Percentiles rank a stretch among this genome's conserved stretches.
These are phyloP conservation scores for Stenurella melanura DNA, from an alignment of 2,888 invertebrate species.

Conservation along the genomic window DNA sequence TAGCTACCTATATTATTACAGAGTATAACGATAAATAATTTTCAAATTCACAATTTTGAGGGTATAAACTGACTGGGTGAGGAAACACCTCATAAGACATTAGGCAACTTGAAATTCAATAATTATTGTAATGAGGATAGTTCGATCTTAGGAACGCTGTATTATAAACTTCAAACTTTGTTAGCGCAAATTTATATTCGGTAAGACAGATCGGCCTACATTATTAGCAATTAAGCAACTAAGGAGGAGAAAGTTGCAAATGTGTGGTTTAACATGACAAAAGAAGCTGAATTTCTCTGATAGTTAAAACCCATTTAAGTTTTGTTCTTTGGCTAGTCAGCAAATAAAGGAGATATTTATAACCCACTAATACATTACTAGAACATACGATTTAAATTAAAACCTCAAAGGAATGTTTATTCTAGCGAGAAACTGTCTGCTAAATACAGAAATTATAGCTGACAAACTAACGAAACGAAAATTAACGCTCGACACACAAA, in stretches of 20 bases:
- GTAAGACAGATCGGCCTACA: not conserved
- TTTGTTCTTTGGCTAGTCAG: not conserved
- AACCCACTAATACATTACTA: too few species aligned
- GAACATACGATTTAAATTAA: too few species aligned
- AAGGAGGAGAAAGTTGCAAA: not conserved
- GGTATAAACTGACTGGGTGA: not conserved
- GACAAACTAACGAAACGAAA: too few species aligned
- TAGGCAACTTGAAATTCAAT: not conserved
- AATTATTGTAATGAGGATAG: not conserved
- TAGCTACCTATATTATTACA: too few species aligned
- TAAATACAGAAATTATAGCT: too few species aligned
- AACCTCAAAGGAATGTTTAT: too few species aligned
- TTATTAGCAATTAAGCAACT: not conserved
- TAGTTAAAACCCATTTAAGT: not conserved
- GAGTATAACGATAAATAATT: not conserved
- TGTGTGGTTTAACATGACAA: not conserved
- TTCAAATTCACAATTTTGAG: not conserved
- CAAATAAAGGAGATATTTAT: too few species aligned
- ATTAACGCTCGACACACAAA: too few species aligned
- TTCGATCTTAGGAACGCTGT: not conserved
- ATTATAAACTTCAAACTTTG: slow-evolving; percentile 1
- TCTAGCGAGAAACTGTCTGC: too few species aligned
- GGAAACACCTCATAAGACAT: not conserved
- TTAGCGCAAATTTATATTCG: not conserved
- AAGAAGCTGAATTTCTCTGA: not conserved